Evolutionary conservation across 1,140 invertebrate genomes (phyloP), one percentile per base, ranked within the genome.

Genomic region (Drosophila truncata): DNA sequence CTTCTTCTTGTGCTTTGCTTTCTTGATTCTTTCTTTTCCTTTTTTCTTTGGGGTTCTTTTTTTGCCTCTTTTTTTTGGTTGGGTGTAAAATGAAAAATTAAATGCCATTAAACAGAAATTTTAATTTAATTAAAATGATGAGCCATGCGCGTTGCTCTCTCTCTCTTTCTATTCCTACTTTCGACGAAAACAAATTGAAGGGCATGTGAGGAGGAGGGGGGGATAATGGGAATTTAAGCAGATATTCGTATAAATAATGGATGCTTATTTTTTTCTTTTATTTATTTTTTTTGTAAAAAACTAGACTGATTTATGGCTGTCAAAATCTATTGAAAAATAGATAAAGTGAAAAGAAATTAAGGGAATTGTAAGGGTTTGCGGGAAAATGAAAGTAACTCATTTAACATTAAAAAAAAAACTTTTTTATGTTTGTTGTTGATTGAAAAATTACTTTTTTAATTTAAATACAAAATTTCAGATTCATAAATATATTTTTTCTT

Each of bases 101-200:
- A 72, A 72, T 70, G 54, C 69, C 69, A 72, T 72, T 72, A 72
- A 72, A 35, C 66, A 27, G 66, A 72, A 72, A 72, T 72, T 72
- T 71, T 72, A 73, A 73, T 74, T 74, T 75, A 50, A 76, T 64
- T 74, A 54, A 62, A 75, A 57, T 58, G 61, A 66, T 72, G 69
- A 72, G 69, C 52, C 42, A 71, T 71, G 41, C 27, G 20, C 25
- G 18, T 37, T 46, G 44, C 23, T 25, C 7, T 1, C 63, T 18
- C 27, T 25, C 69, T 59, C 31, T 33, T 64, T 18, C 35, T 16
- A 44, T 59, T 20, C 18, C 61, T 37, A 44, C 49, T 58, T 71
- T 70, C 20, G n/a, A 39, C 18, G 27, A 57, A 52, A 44, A 70
- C 18, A 57, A 71, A 71, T 71, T 57, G 67, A 46, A 65, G 61